Evolutionary conservation across 2,888 invertebrate genomes (phyloP), one percentile per base, ranked within the genome.

Genomic region (Ophion ventricosus): DNA sequence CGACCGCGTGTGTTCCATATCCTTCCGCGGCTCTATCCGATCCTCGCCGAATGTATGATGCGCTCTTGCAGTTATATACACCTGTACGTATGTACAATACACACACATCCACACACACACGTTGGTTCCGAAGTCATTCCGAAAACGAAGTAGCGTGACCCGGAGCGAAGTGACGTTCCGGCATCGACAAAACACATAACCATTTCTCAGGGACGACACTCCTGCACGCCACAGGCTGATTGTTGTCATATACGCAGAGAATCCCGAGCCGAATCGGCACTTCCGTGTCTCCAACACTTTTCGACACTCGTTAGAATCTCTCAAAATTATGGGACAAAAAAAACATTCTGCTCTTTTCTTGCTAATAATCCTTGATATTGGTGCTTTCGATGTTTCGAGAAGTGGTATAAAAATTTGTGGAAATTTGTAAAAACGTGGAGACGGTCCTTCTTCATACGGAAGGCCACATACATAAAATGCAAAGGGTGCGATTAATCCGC

Each of bases 151-250:
- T 73, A 63, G 43, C 81, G 81, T 85, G 83, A 84, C 82, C 81
- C 61, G 40, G 63, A 59, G 70, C 23, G 23, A 77, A 84, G 75
- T 84, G 78, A 84, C 78, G 74, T 83, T 56, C 43, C 83, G 83
- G 80, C 81, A 84, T 85, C 81, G 87, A 87, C 81, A 81, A 87
- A 87, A 87, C 83, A 84, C 81, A 84, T 84, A 81, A 85, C 79
- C 83, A 81, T 85, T 84, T 85, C 85, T 85, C 85, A 87, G 87
- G 80, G 75, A 85, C 81, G 85, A 86, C 80, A 82, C 84, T 73
- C 56, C 35, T 23, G 59, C 77, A 77, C 67, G 57, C 67, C 26
- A 77, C 72, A 72, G 64, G 1, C 43, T 10, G n/a, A 49, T 25
- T 40, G 29, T 40, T 59, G 20, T 59, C 56, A 20, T 59, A 56